A percentile compares a stretch with the other conserved stretches of the same genome.
Evolutionary conservation across 2,888 invertebrate genomes (phyloP).

Genomic region (Drosophila nigritarsus): DNA sequence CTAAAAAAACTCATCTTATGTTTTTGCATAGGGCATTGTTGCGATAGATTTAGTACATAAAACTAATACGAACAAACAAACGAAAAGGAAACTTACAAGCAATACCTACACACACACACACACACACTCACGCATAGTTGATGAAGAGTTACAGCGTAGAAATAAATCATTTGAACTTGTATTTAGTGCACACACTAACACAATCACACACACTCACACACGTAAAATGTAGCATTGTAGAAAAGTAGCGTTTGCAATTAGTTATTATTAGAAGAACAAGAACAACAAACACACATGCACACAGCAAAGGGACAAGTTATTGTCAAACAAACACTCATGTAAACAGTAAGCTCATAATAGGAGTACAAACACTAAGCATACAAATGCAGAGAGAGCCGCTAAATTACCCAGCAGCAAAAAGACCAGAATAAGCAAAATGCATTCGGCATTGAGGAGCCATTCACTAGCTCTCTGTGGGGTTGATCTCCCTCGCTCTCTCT

Average conservation of each 20-base stretch:
- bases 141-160: conserved; percentile 65
- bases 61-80: conserved; percentile 6
- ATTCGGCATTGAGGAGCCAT: not conserved
- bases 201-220: conserved; percentile 18
- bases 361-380: conserved; percentile 27
- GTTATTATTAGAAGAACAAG: conserved; percentile 55
- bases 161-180: conserved; percentile 74
- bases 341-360: conserved; percentile 66
- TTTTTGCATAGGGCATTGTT: conserved; percentile 78
- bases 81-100: conserved; percentile 36
- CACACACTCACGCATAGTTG: conserved; percentile 45
- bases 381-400: not conserved
- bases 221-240: conserved; percentile 67
- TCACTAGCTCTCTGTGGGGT: not conserved
- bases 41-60: conserved; percentile 55
- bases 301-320: not conserved
- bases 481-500: not conserved
- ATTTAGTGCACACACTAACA: conserved; percentile 67
- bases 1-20: conserved; percentile 73
- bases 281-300: conserved; percentile 24
- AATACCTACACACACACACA: conserved; percentile 60
- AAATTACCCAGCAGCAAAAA: not conserved
- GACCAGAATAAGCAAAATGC: not conserved
- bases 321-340: conserved; percentile 1
- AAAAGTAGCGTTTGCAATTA: conserved; percentile 66